A percentile compares a stretch with the other conserved stretches of the same genome.
These are phyloP conservation scores for Cichladusa arquata DNA, from an alignment of 2,113 vertebrate species.

Conservation along the genomic window DNA sequence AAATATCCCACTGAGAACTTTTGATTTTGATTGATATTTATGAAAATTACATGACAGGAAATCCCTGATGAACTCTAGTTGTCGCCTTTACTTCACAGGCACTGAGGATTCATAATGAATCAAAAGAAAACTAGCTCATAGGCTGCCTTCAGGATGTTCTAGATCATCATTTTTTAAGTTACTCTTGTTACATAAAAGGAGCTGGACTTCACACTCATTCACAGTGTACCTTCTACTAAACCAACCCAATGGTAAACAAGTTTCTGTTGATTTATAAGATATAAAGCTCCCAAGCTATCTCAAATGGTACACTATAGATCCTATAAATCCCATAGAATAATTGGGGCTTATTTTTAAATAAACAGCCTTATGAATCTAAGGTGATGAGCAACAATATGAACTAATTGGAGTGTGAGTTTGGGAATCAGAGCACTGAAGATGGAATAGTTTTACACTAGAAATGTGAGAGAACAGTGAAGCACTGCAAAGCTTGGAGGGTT, in stretches of 20 bases:
- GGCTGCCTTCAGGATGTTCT: background rate
- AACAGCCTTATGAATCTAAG: background rate
- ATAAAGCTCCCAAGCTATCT: background rate
- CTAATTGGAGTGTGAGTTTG: background rate
- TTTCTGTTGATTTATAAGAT: background rate
- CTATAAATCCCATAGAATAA: background rate
- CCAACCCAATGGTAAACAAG: background rate
- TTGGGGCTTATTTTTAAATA: background rate
- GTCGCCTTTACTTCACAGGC: background rate
- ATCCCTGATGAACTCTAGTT: background rate
- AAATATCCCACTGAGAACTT: background rate
- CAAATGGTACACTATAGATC: background rate
- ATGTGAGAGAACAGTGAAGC: background rate
- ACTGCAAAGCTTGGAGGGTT: background rate
- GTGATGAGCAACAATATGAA: background rate
- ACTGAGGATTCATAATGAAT: background rate
- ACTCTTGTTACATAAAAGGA: background rate
- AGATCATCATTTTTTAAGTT: background rate
- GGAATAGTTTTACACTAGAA: background rate
- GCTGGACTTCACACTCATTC: background rate
- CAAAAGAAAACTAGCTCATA: background rate
- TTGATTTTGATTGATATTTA: background rate
- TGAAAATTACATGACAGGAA: background rate
- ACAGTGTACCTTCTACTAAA: background rate
- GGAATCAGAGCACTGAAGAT: background rate